Evolutionary conservation across 2,888 invertebrate species (phyloP), one percentile per base, ranked within the genome.

Genomic region (Galerucella calmariensis): DNA sequence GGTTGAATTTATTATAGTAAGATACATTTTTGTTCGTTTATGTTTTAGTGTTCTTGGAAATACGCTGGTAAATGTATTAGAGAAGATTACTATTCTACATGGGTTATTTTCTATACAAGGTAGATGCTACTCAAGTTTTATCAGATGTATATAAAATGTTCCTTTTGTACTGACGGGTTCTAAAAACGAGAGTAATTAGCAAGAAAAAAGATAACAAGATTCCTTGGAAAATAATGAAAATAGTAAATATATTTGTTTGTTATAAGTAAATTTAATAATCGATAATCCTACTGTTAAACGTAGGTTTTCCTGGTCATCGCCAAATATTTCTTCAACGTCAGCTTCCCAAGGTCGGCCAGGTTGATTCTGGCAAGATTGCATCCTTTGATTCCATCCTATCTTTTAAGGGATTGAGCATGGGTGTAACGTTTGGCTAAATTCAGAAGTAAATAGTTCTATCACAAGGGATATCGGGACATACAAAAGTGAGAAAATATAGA

Each of bases 31-130:
- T 51, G 51, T 67, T 67, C 66, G 66, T 67, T 48, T 51, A 51
- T 67, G 66, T 67, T 56, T 67, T 67, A 67, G 35, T 16, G 56
- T 67, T 67, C 67, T 53, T 67, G 67, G 67, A 67, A 67, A 27
- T 62, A 48, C 51, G 66, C 66, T 67, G 27, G 66, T 67, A 67
- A 62, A 62, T 62, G 62, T 62, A 62, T 27, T 61, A 67, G 9
- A 14, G 66, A 46, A 65, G 66, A 66, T 67, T 67, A 67, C 41
- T 67, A 67, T 67, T 67, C 67, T 67, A 51, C n/a, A 48, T 67
- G 67, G 56, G 67, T 41, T 35, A 62, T 62, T 62, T 62, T 41
- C 62, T n/a, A 35, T 62, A 56, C 16, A 56, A 56, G 14, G 62
- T 14, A 62, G 24, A 27, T 41, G 8, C 35, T 59, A 59, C 59